These are phyloP conservation scores for Syngnathus acus DNA, from an alignment of 2,797 vertebrate species.

Conservation along the genomic window DNA sequence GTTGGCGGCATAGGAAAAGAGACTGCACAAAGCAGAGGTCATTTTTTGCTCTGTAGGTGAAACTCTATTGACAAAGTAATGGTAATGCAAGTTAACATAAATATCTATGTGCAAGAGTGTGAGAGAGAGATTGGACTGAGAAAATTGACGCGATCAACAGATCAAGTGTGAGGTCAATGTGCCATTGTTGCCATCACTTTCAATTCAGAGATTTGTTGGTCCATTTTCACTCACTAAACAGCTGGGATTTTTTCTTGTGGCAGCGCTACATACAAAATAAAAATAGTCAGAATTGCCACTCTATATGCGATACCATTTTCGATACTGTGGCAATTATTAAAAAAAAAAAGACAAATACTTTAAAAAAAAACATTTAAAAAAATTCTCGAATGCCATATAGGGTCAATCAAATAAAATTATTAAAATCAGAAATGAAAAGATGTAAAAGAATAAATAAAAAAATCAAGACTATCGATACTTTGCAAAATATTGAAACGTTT, in stretches of 20 bases:
- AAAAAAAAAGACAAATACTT: too few relatives aligned
- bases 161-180: neutral
- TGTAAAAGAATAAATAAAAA: too few relatives aligned
- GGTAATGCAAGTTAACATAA: too few relatives aligned
- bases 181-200: neutral
- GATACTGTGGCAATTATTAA: too few relatives aligned
- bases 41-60: slow-evolving; percentile 7
- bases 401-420: too few relatives aligned
- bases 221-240: too few relatives aligned
- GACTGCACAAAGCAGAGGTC: slow-evolving; percentile 24
- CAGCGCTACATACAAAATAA: neutral
- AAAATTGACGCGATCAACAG: neutral
- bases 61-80: neutral
- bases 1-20: slow-evolving; percentile 1
- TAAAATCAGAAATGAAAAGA: too few relatives aligned
- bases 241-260: neutral
- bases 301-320: neutral
- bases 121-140: neutral
- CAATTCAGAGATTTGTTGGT: too few relatives aligned
- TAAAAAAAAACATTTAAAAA: too few relatives aligned
- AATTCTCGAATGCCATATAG: too few relatives aligned
- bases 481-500: too few relatives aligned
- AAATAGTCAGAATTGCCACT: neutral
- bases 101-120: neutral
- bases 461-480: too few relatives aligned